A percentile compares a stretch with the other conserved stretches of the same genome.
phyloP scores from a whole-genome alignment of 2,113 vertebrate species.

The Sapajus apella region DNA sequence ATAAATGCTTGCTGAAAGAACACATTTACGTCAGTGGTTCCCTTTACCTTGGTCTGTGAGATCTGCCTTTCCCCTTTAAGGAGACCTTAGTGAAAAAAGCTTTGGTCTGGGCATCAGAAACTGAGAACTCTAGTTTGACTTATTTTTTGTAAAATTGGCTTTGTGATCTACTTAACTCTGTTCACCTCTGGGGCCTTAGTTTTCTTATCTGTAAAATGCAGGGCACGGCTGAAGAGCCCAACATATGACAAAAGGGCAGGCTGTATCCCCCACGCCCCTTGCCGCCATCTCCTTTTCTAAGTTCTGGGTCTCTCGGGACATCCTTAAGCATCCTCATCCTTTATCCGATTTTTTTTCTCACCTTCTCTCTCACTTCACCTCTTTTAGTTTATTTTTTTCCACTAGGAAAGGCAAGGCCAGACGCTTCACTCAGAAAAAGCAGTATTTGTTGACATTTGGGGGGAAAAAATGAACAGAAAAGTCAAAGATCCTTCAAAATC shows the following conservation, averaged over 20 bases:
- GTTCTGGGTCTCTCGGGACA: background rate
- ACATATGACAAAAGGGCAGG: fast-evolving
- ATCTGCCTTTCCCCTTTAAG: background rate
- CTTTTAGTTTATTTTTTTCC: conserved; percentile 19
- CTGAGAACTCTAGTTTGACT: background rate
- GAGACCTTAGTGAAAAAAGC: background rate
- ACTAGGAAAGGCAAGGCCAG: conserved; percentile 2
- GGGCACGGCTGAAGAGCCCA: background rate
- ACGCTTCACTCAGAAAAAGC: conserved; percentile 57
- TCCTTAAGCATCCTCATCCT: background rate
- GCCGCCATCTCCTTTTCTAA: background rate
- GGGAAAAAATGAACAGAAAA: background rate
- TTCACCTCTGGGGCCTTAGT: background rate
- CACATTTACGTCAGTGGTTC: background rate
- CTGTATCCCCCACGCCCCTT: fast-evolving
- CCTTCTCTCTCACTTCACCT: background rate
- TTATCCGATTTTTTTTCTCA: background rate
- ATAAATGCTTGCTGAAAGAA: background rate
- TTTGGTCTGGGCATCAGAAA: background rate
- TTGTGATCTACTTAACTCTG: background rate
- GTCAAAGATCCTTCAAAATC: conserved; percentile 64
- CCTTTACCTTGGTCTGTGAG: background rate
- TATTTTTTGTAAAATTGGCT: background rate
- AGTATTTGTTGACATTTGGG: conserved; percentile 62
- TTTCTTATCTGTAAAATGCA: background rate